phyloP scores from a whole-genome alignment of 2,888 invertebrate genomes.

The Hyles lineata region DNA sequence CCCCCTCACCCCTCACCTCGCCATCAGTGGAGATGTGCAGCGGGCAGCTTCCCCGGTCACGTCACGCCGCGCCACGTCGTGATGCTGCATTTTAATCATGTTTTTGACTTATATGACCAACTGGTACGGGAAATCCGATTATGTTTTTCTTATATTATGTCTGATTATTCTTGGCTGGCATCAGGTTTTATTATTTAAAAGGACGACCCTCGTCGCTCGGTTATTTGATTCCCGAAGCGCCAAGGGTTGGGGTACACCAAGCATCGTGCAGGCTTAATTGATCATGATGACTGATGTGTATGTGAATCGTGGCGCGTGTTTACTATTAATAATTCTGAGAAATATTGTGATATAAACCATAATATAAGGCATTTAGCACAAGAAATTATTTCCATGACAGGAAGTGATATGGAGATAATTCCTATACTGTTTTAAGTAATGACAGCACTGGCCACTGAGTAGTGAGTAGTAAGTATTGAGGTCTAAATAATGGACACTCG shows the following conservation, averaged over 20 bases:
- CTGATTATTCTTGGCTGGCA: constrained; percentile 34
- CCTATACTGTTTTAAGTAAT: background rate
- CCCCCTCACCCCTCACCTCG: background rate
- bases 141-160: constrained; percentile 16
- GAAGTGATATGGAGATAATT: too few species aligned
- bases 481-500: background rate
- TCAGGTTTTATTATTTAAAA: constrained; percentile 35
- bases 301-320: background rate
- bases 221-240: background rate
- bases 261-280: background rate
- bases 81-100: constrained; percentile 67
- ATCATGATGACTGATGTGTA: background rate
- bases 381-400: too few species aligned
- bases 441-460: background rate
- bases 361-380: too few species aligned
- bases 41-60: constrained; percentile 36
- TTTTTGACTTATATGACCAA: constrained; percentile 56
- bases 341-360: too few species aligned
- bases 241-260: background rate
- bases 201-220: constrained; percentile 13
- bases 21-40: constrained; percentile 30
- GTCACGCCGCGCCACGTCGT: constrained; percentile 45
- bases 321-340: background rate
- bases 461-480: background rate
- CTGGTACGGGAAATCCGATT: constrained; percentile 42